Percentiles rank a stretch among this genome's conserved stretches.
Evolutionary conservation across 2,888 invertebrate species (phyloP).

Genomic region (Rhimphoctona megacephalus): DNA sequence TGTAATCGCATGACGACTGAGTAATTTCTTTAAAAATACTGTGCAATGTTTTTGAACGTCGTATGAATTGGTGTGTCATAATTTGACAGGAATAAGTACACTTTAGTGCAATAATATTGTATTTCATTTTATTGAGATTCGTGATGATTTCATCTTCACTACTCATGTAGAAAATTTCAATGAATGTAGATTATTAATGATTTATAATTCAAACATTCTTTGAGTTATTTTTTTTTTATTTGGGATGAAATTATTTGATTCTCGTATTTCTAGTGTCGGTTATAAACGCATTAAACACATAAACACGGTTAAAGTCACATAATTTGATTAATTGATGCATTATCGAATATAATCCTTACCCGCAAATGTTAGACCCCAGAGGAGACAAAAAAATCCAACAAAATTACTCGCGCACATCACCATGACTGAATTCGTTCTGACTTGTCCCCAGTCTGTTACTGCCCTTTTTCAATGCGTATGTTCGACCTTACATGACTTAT

Average conservation of each 20-base stretch:
- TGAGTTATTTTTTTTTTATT: background rate
- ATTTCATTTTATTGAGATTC: conserved; percentile 31
- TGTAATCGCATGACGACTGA: conserved; percentile 15
- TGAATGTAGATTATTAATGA: background rate
- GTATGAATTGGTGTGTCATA: conserved; percentile 36
- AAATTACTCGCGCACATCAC: conserved; percentile 70
- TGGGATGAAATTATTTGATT: background rate
- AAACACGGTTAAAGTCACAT: too few relatives aligned
- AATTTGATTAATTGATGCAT: background rate
- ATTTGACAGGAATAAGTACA: conserved; percentile 27
- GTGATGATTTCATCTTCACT: conserved; percentile 37
- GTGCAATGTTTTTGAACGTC: conserved; percentile 39
- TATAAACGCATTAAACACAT: too few relatives aligned
- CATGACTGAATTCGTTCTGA: conserved; percentile 80
- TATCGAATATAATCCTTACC: conserved; percentile 57
- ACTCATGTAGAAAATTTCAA: background rate
- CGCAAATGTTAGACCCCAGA: conserved; percentile 54
- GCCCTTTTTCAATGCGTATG: conserved; percentile 83
- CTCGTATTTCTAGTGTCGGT: background rate
- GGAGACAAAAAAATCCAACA: conserved; percentile 66
- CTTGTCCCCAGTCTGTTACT: conserved; percentile 69
- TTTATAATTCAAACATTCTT: background rate
- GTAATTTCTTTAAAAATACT: conserved; percentile 37
- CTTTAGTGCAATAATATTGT: conserved; percentile 32
- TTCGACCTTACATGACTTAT: conserved; percentile 81